Base-by-base conservation (phyloP, 2,797 vertebrate genomes). In the Pipistrellus pygmaeus region DNA sequence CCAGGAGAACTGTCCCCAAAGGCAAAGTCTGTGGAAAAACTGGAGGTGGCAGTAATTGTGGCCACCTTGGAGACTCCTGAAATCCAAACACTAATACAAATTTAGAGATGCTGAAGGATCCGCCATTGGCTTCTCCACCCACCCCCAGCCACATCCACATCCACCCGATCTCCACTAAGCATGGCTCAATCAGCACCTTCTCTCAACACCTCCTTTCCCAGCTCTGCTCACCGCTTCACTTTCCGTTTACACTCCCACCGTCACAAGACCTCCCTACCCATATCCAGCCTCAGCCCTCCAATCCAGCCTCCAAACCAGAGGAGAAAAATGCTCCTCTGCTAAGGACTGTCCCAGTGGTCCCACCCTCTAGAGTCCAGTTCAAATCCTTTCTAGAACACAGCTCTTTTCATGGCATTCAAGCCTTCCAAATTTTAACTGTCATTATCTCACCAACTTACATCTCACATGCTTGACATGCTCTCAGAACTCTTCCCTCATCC, bases 31-130 rank as follows among this genome's bases (percentile, higher is more conserved):
- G 3, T 23, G n/a, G 30, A 66, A 77, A 35, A 46, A 27, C 11
- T 14, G 30, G 0, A 13, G 12, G 62, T 12, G 44, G 30, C 2
- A 64, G 35, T 38, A 4, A 9, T 0, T 11, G 27, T n/a, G 20
- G 41, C 10, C 27, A 2, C 46, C 7, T 48, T 8, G 6, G 25
- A 48, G 38, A 21, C 21, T 15, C 41, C 51, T 20, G 69, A 30
- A 55, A 23, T 23, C 15, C 51, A 62, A 69, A 48, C 1, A 12
- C 30, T 35, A 48, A 60, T 3, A 8, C 14, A 41, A 75, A 57
- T n/a, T 73, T 23, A 51, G 78, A 92, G 51, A 69, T 2, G 8
- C 17, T n/a, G n/a, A 55, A 82, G 18, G 23, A 8, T 30, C 69
- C 20, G 4, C 14, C 32, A 2, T 6, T 20, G 7, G 53, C 46